phyloP scores from a whole-genome alignment of 2,113 vertebrate species.

The Neogale vison region DNA sequence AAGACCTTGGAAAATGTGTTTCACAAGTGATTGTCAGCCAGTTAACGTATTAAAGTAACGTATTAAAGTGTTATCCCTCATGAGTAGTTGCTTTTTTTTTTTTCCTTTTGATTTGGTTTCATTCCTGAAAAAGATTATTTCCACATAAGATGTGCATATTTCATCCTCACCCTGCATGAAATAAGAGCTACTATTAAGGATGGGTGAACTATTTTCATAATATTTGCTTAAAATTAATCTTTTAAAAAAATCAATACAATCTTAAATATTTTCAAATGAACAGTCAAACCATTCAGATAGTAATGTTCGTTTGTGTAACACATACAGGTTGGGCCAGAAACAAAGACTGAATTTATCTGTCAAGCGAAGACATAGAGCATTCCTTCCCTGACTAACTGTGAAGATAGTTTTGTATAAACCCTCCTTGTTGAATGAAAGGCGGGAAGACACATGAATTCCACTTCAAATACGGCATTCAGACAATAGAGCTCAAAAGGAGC shows the following conservation, averaged over 20 bases:
- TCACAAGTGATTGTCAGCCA: constrained; percentile 61
- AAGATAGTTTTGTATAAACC: background rate
- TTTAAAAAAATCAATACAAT: background rate
- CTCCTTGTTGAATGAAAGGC: background rate
- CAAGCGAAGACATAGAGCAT: background rate
- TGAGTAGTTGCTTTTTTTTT: constrained; percentile 60
- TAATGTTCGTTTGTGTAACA: background rate
- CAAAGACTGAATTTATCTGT: background rate
- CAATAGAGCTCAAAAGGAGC: background rate
- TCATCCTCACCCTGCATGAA: constrained; percentile 59
- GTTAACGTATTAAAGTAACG: constrained; percentile 71
- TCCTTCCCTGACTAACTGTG: background rate
- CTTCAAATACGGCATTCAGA: background rate
- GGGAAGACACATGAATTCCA: background rate
- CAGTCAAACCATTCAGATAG: background rate
- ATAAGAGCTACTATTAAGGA: constrained; percentile 60
- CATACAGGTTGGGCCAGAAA: background rate
- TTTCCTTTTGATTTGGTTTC: constrained; percentile 72
- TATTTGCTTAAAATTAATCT: constrained; percentile 55
- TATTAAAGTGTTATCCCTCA: constrained; percentile 72
- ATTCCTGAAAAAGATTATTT: constrained; percentile 76
- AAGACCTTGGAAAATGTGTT: constrained; percentile 29
- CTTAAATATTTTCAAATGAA: constrained; percentile 35
- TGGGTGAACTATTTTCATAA: constrained; percentile 54
- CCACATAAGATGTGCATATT: constrained; percentile 60